Evolutionary conservation across 1,140 invertebrate species (phyloP).

Genomic region (Condylostylus longicornis): DNA sequence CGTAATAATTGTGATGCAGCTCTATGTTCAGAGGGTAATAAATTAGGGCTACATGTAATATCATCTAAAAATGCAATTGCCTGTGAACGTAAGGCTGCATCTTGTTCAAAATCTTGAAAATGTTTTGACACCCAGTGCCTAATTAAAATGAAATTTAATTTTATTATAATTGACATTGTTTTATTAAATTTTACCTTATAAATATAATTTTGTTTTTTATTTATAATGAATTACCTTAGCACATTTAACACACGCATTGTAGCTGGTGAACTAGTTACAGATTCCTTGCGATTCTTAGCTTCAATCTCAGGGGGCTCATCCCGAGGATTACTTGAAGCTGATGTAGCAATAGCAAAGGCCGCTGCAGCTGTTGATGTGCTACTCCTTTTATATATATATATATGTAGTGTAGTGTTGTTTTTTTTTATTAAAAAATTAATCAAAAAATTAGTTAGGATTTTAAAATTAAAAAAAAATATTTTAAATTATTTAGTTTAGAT

Average conservation of each 20-base stretch:
- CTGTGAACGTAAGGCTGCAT: slow-evolving; percentile 54
- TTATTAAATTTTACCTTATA: too few relatives aligned
- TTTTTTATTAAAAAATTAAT: slow-evolving; percentile 3
- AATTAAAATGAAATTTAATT: slow-evolving; percentile 3
- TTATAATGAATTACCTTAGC: slow-evolving; percentile 49
- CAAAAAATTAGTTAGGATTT: not conserved
- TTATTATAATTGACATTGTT: too few relatives aligned
- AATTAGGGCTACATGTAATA: slow-evolving; percentile 65
- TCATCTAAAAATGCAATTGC: slow-evolving; percentile 82
- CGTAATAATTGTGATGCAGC: slow-evolving; percentile 67
- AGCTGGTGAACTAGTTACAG: slow-evolving; percentile 78
- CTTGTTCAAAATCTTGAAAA: slow-evolving; percentile 70
- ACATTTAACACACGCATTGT: slow-evolving; percentile 89
- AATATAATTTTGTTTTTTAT: not conserved
- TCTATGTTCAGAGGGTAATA: slow-evolving; percentile 83
- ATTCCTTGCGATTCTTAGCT: slow-evolving; percentile 49
- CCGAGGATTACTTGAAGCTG: slow-evolving; percentile 66
- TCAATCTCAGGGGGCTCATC: slow-evolving; percentile 33
- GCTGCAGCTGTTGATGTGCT: slow-evolving; percentile 78
- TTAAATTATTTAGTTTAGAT: not conserved
- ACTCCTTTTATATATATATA: slow-evolving; percentile 43
- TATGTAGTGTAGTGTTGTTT: slow-evolving; percentile 4
- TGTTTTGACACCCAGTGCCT: slow-evolving; percentile 55
- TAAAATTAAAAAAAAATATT: not conserved
- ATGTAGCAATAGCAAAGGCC: slow-evolving; percentile 84